Base-by-base conservation (phyloP, 1,140 invertebrate genomes). In the Drosophila equinoxialis region DNA sequence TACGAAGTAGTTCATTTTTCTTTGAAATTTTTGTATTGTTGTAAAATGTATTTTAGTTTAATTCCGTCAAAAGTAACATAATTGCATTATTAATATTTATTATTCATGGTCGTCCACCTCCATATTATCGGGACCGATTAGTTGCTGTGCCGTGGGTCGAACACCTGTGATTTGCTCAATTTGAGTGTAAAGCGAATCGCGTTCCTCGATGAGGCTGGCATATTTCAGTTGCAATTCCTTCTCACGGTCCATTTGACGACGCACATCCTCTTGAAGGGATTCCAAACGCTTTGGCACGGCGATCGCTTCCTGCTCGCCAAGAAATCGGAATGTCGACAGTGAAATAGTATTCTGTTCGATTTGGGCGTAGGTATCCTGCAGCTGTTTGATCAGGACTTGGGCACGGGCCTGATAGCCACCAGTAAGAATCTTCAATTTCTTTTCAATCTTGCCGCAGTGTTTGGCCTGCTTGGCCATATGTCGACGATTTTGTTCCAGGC, bases 391-490 rank as follows among this genome's bases (percentile, higher is more conserved):
- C n/a, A 99, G 93, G 7, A 95, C 95, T 90, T 98, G 97, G 2
- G 97, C 95, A 63, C 96, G 93, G 0, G 95, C 91, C 93, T 97
- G 96, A 93, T 98, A 98, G 13, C 97, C 97, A 33, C 96, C 98
- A 13, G 98, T 97, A 1, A 99, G 93, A 61, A 99, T 96, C 93
- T 98, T 97, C 1, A 99, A 93, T 93, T 99, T 99, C 91, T 99
- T 99, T 92, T 99, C 99, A 93, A 99, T 96, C 93, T 99, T 99
- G 0, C 97, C 97, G 58, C 98, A 99, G 68, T 96, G 95, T 93
- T 99, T 99, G 0, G 98, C 98, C 93, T 99, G 98, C 71, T 95
- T 96, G 8, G 96, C 96, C 98, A 99, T 99, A 89, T 98, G 97
- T 62, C 94, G 95, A 80, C 98, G 94, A 93, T 99, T 99, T 90